These are phyloP conservation scores for Desmophyllum pertusum DNA, from an alignment of 92 coral and sea anemone species.

Conservation along the genomic window DNA sequence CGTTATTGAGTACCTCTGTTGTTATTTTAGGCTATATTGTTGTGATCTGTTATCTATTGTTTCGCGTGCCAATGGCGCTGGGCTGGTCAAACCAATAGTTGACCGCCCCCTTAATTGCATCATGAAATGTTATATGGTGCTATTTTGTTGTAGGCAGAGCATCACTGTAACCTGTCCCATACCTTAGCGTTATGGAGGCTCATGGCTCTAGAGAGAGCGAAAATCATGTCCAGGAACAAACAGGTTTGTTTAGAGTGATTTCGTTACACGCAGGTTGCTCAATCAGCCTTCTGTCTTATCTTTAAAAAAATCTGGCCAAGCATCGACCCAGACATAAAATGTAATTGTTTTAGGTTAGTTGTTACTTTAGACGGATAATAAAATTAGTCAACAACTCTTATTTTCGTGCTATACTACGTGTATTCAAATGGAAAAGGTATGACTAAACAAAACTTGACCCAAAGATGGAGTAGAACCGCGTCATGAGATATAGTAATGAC, in stretches of 20 bases:
- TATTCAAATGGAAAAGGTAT: background rate
- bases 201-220: constrained; percentile 77
- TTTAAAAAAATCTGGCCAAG: background rate
- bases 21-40: no score
- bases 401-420: background rate
- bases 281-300: background rate
- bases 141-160: constrained; percentile 66
- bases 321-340: background rate
- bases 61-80: background rate
- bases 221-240: constrained; percentile 56
- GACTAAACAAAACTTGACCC: background rate
- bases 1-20: background rate
- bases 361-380: no score
- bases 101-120: background rate
- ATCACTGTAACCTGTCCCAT: constrained; percentile 72
- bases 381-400: background rate
- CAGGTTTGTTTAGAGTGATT: constrained; percentile 49
- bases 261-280: background rate
- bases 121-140: background rate
- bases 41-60: background rate
- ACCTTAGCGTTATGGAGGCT: constrained; percentile 78
- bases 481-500: no score
- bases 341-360: no score
- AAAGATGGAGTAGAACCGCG: no score
- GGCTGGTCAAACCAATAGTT: background rate